Base-by-base conservation (phyloP, 2,888 invertebrate species). In the Omphaloscelis lunosa region DNA sequence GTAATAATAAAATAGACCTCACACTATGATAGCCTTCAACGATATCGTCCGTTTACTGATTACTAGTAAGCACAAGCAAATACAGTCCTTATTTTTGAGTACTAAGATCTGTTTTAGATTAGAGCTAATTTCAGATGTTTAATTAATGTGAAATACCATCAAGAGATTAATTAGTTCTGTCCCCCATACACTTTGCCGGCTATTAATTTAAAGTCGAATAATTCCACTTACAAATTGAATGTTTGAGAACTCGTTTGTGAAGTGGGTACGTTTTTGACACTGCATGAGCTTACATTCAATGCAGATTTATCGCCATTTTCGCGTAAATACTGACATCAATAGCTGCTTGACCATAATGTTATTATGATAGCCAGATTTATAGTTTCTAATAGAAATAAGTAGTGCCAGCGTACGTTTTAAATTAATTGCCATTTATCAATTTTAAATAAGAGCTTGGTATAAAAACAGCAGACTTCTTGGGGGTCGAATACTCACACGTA, bases 141-240 rank as follows among this genome's bases (percentile, higher is more conserved):
- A 95, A 96, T 95, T 95, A 94, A 93, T 93, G 93, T 92, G 90
- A 93, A 93, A 93, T 92, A 92, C 92, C 93, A 93, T 92, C 91
- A 90, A 89, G 92, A 95, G 95, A 96, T 95, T 95, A 95, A 96
- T 96, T 95, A 95, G 94, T 93, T 93, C 91, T 95, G 95, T 95
- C 95, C 92, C 90, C 91, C 89, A 91, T 94, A 94, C 94, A 94
- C 92, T 94, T 95, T 94, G 93, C 92, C 89, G 91, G 92, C 93
- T 92, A 95, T 95, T 95, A 95, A 95, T 95, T 94, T 94, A 92
- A 91, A 91, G 92, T 92, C 90, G 90, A 93, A 94, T 93, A 92
- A 93, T 92, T 93, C 91, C 87, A 91, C 88, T 92, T 91, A 94
- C 93, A 95, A 95, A 95, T 94, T 94, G 93, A 95, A 94, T 93